Base-by-base conservation (phyloP, 2,113 vertebrate species). In the Nycticryphes semicollaris region DNA sequence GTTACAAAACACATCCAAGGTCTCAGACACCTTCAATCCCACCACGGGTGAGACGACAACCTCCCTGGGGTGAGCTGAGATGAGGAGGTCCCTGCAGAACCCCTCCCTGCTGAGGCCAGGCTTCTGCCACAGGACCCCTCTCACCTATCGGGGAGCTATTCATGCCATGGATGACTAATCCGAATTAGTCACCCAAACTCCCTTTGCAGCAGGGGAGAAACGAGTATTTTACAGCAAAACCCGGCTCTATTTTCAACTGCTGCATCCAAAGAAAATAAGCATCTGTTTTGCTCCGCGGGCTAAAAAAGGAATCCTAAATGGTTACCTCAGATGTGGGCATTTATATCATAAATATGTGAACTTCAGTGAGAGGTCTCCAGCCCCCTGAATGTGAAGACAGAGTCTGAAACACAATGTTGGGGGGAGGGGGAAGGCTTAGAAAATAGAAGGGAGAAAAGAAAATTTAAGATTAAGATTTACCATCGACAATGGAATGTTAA, bases 1-100 rank as follows among this genome's bases (percentile, higher is more conserved):
- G 2, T 0, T 3, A 18, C 35, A 4, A 17, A 57, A 19, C 31
- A 12, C 2, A 51, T 1, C 75, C 54, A 5, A 2, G 0, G 0
- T 3, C 31, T 39, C 56, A 10, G 20, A 7, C 13, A 28, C 37
- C 33, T 20, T 2, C 12, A 1, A 30, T 9, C 1, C 37, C 48
- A 10, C 2, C 20, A 7, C 7, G 33, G 41, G 41, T 1, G 3
- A 47, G 57, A 37, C 15, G 12, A 21, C 24, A 23, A 33, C 39
- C 24, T 10, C 31, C 51, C 51, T 17, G 27, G 51, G 0, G 3
- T 3, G 31, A 25, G 64, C 4, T 1, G 25, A 25, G 64, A 6
- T 1, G 25, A 69, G 64, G 19, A 63, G 69, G 59, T 21, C 41
- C 37, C 74, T 30, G 19, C 39, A 14, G 28, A 41, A 25, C 2